Percentiles rank a stretch among this genome's conserved stretches.
phyloP scores from a whole-genome alignment of 2,113 vertebrate genomes.

The Erinaceus europaeus region DNA sequence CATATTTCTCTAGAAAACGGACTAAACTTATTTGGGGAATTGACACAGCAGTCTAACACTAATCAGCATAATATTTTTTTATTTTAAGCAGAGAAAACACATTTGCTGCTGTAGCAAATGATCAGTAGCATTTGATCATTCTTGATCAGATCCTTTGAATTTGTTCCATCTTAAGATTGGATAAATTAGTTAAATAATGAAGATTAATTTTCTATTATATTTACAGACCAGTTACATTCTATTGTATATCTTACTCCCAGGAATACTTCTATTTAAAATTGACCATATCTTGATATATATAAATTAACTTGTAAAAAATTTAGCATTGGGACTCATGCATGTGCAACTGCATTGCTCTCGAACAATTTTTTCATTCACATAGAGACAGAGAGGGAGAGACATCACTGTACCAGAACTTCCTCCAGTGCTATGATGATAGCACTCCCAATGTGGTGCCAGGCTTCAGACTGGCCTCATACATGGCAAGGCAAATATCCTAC shows the following conservation, averaged over 20 bases:
- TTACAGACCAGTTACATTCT: neutral
- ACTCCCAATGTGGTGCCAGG: no score
- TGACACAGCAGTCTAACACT: neutral
- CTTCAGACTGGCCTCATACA: no score
- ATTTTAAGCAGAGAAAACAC: neutral
- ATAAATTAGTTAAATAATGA: conserved; percentile 13
- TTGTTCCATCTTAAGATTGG: neutral
- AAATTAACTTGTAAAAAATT: no score
- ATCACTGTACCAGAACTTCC: no score
- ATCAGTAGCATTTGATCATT: no score
- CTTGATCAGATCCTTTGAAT: neutral
- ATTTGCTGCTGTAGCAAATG: neutral
- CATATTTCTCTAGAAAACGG: neutral
- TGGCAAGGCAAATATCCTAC: no score
- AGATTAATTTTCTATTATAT: neutral
- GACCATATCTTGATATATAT: neutral
- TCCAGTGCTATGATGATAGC: no score
- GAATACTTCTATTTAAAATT: neutral
- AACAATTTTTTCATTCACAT: no score
- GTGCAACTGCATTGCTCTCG: no score
- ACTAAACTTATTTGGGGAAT: neutral
- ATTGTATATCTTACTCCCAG: neutral
- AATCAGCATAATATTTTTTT: neutral
- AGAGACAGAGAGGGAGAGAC: no score
- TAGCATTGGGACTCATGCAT: no score